Conservation (phyloP, 2,113 vertebrate species). For the Muntiacus muntjak region DNA sequence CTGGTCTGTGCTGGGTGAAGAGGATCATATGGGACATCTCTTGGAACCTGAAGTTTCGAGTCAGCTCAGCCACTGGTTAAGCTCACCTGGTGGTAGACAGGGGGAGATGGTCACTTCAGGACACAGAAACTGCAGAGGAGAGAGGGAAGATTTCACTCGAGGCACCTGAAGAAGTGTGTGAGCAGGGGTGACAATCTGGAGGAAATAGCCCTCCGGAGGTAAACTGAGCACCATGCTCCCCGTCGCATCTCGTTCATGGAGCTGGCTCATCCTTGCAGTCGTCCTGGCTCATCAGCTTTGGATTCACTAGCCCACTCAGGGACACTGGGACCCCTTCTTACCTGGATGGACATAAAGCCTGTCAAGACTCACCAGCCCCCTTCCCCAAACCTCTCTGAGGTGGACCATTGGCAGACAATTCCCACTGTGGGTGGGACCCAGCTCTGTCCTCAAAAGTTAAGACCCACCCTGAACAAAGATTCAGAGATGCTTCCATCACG, state of each 20-base stretch:
- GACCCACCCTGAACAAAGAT: background rate
- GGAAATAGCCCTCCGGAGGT: background rate
- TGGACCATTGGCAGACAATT: background rate
- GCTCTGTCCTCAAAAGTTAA: background rate
- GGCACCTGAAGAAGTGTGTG: background rate
- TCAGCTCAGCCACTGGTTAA: background rate
- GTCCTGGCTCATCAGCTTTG: background rate
- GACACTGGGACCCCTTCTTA: background rate
- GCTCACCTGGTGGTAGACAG: background rate
- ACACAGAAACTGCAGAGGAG: background rate
- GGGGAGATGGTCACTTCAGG: background rate
- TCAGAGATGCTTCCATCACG: background rate
- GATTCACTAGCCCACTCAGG: background rate
- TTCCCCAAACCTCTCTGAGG: background rate
- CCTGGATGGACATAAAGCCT: background rate
- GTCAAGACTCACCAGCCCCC: background rate
- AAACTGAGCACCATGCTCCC: background rate
- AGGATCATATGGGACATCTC: no score
- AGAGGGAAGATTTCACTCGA: background rate
- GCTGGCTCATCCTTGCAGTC: background rate
- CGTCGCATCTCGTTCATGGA: fast-evolving
- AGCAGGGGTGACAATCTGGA: background rate
- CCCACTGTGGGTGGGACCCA: fast-evolving
- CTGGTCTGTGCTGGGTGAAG: background rate
- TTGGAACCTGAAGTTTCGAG: background rate